A percentile compares a stretch with the other conserved stretches of the same genome.
Conservation (phyloP, 2,888 invertebrate species). For the Germaria angustata region DNA sequence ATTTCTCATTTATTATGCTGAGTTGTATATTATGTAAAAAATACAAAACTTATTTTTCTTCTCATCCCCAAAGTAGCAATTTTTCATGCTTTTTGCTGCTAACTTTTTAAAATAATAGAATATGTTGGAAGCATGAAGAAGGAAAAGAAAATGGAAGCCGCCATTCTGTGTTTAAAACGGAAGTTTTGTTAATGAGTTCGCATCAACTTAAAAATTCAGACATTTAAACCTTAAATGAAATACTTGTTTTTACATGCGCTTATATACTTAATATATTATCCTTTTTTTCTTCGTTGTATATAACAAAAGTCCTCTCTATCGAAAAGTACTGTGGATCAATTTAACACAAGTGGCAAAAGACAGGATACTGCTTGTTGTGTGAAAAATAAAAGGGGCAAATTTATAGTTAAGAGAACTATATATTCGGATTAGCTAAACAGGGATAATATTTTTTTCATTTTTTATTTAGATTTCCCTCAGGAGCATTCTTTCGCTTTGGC, state of each 20-base stretch:
- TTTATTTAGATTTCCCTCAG: too few relatives aligned
- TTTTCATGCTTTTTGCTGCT: conserved; percentile 7
- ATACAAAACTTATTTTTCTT: conserved; percentile 23
- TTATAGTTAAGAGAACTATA: too few relatives aligned
- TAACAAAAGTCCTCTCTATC: not conserved
- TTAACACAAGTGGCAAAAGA: too few relatives aligned
- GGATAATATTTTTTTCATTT: not conserved
- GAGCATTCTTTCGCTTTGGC: too few relatives aligned
- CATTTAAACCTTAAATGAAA: conserved; percentile 42
- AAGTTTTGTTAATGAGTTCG: conserved; percentile 64
- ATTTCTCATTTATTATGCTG: conserved; percentile 38
- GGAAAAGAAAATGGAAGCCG: not conserved
- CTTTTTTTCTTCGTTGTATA: conserved; percentile 10
- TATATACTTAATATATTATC: conserved; percentile 24
- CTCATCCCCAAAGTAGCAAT: not conserved
- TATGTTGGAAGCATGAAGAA: not conserved
- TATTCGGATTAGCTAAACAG: too few relatives aligned
- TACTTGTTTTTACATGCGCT: conserved; percentile 32
- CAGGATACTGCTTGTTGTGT: too few relatives aligned
- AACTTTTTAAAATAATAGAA: conserved; percentile 39
- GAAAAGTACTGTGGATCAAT: not conserved
- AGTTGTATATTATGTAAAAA: not conserved
- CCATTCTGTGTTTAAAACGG: conserved; percentile 55
- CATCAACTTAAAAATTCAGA: conserved; percentile 39
- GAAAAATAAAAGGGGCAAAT: too few relatives aligned